Conservation (phyloP, 2,113 vertebrate genomes). For the Azemiops feae region DNA sequence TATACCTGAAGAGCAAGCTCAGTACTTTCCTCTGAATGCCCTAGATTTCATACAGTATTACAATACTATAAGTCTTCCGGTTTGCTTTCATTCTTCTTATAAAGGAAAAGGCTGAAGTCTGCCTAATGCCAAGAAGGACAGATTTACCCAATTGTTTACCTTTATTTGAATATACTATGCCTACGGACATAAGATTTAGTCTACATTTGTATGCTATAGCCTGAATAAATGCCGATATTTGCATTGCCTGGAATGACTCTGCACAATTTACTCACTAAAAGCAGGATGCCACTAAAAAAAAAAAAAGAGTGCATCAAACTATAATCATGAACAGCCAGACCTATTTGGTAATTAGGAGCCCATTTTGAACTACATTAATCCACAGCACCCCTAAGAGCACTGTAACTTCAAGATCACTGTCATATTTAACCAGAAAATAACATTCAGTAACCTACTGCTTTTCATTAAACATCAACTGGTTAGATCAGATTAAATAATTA, state of each 20-base stretch:
- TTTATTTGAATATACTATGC: background rate
- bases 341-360: conserved; percentile 15
- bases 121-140: background rate
- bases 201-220: background rate
- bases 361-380: conserved; percentile 15
- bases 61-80: background rate
- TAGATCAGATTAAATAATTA: conserved; percentile 24
- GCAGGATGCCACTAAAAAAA: conserved; percentile 11
- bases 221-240: background rate
- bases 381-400: background rate
- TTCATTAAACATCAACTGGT: conserved; percentile 23
- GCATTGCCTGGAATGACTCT: background rate
- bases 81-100: background rate
- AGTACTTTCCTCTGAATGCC: background rate
- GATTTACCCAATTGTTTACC: background rate
- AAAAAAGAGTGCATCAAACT: conserved; percentile 30
- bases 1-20: background rate
- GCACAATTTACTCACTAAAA: conserved; percentile 6
- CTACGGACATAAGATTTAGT: background rate
- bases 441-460: conserved; percentile 31
- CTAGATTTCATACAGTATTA: background rate
- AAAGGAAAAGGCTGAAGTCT: background rate
- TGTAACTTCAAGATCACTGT: background rate
- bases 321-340: background rate
- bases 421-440: conserved; percentile 7